Evolutionary conservation across 1,140 invertebrate species (phyloP), one percentile per base, ranked within the genome.

Genomic region (Drosophila watanabei): DNA sequence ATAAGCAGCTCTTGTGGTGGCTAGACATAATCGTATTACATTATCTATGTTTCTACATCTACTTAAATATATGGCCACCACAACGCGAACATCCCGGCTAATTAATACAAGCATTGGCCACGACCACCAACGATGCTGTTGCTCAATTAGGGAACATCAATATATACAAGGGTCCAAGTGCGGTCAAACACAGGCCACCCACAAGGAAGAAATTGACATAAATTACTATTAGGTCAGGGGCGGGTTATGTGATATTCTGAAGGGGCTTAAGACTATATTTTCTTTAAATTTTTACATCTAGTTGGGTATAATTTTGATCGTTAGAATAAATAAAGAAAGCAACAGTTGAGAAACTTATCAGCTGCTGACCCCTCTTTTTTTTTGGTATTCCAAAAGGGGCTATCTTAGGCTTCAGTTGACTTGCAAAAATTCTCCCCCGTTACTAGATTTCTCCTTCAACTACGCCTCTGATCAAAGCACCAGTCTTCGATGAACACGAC

Each of bases 61-160:
- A 8, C 37, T 18, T 37, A 33, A 24, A 37, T 46, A 32, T 49
- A 20, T 24, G 37, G 16, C 30, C 8, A 32, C 72, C 56, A 78
- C 61, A 63, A 30, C 24, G 52, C 20, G 35, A n/a, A 49, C 70
- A 41, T 32, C 58, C 13, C 46, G 18, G 43, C 64, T 89, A 79
- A 85, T 89, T 89, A 81, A 89, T 71, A 75, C 46, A 51, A 78
- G 65, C 52, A 39, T 37, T 16, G 33, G 33, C 33, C 51, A 52
- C n/a, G 75, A 61, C 85, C 85, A 89, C 69, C 85, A 79, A 65
- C 69, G 56, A 59, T 52, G 80, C 43, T 52, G 80, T 45, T 62
- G 51, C 71, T 89, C 86, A 89, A 90, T 90, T 85, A 80, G 72
- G 63, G 70, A 61, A 49, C 85, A 82, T 79, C 84, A 83, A 87